Base-by-base conservation (phyloP, 2,888 invertebrate genomes). In the Nomada flava region DNA sequence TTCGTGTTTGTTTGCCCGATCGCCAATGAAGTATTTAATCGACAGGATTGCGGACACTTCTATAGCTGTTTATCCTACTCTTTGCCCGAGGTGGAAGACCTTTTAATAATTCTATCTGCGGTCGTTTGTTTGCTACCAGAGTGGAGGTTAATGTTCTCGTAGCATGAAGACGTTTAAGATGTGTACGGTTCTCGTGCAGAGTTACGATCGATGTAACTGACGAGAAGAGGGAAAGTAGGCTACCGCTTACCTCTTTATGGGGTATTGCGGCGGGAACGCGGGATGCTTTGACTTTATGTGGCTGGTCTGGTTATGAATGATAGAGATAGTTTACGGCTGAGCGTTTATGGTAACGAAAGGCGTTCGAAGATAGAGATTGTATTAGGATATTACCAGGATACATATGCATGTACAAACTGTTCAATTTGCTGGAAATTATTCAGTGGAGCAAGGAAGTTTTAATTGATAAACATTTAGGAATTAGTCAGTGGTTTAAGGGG, bases 81-180 rank as follows among this genome's bases (percentile, higher is more conserved):
- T 20, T 15, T 2, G 11, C 26, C 29, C 11, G 47, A 52, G 7
- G 36, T 36, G 36, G 7, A 36, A 36, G 29, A 15, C 1, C 59
- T 59, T 59, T 77, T 70, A 76, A 76, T 76, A 76, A 76, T 79
- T 71, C 67, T 64, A 63, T 47, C 42, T 18, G 29, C 52, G 74
- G 20, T 65, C 67, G 55, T 73, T 73, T 23, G 18, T 11, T 50
- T 26, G 2, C 1, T 23, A 23, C 4, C 15, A 23, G 20, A 15
- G 20, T 1, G 29, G 5, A 47, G 47, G 69, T 52, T 47, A 60
- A 75, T n/a, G 23, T 2, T 53, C 62, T n/a, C 18, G n/a, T 68
- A 10, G 26, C 10, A 2, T 13, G 47, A 59, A 69, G 18, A 11
- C 2, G 23, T 47, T 26, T 13, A 10, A 23, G 9, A 65, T 50